A percentile compares a stretch with the other conserved stretches of the same genome.
These are phyloP conservation scores for Neoseiulus cucumeris DNA, from an alignment of 1,140 invertebrate genomes.

Conservation along the genomic window DNA sequence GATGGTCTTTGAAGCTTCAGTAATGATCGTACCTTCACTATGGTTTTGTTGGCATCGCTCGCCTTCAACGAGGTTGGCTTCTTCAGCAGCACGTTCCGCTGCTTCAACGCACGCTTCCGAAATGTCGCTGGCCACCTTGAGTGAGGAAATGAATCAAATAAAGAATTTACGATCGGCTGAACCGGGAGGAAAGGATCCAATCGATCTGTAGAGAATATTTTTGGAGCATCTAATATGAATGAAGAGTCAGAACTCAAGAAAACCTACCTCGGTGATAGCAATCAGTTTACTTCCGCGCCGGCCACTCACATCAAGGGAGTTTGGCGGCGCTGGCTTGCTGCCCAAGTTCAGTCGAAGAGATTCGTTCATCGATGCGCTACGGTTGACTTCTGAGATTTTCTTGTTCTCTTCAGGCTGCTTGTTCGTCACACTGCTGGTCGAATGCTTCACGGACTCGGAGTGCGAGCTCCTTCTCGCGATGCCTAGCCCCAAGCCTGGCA, in stretches of 20 bases:
- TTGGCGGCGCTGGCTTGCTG: slow-evolving; percentile 6
- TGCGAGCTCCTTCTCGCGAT: slow-evolving; percentile 13
- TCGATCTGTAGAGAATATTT: too few relatives aligned
- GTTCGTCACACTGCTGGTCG: slow-evolving; percentile 11
- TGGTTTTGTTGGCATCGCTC: slow-evolving; percentile 25
- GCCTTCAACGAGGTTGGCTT: slow-evolving; percentile 12
- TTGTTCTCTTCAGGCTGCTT: too few relatives aligned
- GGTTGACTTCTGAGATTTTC: background rate
- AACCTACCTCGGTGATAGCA: background rate
- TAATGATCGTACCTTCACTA: slow-evolving; percentile 37
- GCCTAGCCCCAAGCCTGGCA: slow-evolving; percentile 29
- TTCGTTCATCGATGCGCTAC: background rate
- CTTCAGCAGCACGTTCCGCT: background rate
- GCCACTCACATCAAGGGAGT: background rate
- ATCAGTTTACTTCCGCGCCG: background rate
- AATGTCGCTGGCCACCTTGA: background rate
- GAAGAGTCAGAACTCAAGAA: too few relatives aligned
- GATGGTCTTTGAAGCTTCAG: background rate
- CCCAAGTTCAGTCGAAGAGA: slow-evolving; percentile 18
- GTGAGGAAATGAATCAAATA: too few relatives aligned
- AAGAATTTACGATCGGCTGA: too few relatives aligned
- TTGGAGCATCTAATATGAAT: too few relatives aligned
- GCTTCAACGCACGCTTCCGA: background rate
- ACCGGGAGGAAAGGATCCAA: too few relatives aligned
- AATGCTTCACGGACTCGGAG: slow-evolving; percentile 15